A percentile compares a stretch with the other conserved stretches of the same genome.
These are phyloP conservation scores for Xenopus borealis DNA, from an alignment of 2,113 vertebrate genomes.

Conservation along the genomic window DNA sequence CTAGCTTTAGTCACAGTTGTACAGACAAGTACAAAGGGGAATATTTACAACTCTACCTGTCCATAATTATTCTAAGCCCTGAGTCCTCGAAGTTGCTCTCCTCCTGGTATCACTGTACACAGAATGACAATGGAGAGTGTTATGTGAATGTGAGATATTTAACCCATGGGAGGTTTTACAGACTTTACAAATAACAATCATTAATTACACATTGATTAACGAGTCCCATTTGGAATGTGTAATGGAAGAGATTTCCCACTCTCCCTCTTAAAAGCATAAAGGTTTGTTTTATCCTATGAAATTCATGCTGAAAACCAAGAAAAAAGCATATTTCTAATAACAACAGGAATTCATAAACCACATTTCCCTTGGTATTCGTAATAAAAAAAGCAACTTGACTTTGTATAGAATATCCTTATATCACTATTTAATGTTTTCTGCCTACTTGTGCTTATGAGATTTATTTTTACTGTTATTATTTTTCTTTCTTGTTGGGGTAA, in stretches of 20 bases:
- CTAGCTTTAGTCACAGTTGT: not conserved
- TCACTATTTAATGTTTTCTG: no score
- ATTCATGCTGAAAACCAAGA: no score
- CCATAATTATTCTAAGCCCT: not conserved
- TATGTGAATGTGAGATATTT: not conserved
- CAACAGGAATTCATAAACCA: no score
- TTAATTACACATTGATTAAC: constrained; percentile 36
- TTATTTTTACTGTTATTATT: no score
- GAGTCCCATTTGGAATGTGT: constrained; percentile 8
- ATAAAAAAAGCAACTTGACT: no score
- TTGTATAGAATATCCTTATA: no score
- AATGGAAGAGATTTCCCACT: not conserved
- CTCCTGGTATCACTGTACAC: not conserved
- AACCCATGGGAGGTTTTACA: constrained; percentile 6
- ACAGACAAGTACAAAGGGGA: not conserved
- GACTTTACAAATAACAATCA: constrained; percentile 11
- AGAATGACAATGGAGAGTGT: not conserved
- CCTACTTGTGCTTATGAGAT: no score
- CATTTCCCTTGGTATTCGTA: no score
- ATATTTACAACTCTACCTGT: constrained; percentile 21
- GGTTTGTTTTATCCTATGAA: no score
- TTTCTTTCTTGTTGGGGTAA: no score
- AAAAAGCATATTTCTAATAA: no score
- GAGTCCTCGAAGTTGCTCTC: not conserved
- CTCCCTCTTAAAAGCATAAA: no score